Percentiles rank a stretch among this genome's conserved stretches.
Evolutionary conservation across 2,888 invertebrate species (phyloP).

Genomic region (Rhabditophanes sp.): DNA sequence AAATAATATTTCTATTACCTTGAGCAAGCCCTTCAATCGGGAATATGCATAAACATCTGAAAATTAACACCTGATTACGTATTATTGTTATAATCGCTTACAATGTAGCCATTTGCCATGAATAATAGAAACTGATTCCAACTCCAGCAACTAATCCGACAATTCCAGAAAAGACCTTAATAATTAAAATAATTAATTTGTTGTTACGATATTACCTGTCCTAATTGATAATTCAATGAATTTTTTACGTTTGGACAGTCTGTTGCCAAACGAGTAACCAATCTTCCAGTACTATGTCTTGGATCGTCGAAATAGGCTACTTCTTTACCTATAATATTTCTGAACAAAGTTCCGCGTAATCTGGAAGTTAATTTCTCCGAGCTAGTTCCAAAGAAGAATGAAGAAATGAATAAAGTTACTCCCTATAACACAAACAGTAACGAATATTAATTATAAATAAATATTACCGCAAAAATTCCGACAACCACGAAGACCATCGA

Average conservation of each 20-base stretch:
- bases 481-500: constrained; percentile 44
- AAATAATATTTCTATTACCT: no score
- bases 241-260: constrained; percentile 46
- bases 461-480: constrained; percentile 44
- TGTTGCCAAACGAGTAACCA: constrained; percentile 43
- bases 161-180: no score
- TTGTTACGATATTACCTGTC: no score
- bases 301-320: constrained; percentile 46
- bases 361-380: constrained; percentile 45
- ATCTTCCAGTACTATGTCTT: constrained; percentile 37
- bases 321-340: constrained; percentile 45
- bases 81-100: constrained; percentile 45
- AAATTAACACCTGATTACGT: no score
- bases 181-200: no score
- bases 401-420: neutral
- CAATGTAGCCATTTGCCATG: constrained; percentile 48
- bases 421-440: constrained; percentile 13
- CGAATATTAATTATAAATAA: constrained; percentile 41
- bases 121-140: constrained; percentile 45
- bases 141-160: constrained; percentile 26
- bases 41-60: no score
- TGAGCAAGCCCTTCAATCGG: constrained; percentile 44
- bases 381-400: constrained; percentile 39
- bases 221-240: no score
- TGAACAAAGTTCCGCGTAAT: constrained; percentile 44